Evolutionary conservation across 2,888 invertebrate species (phyloP).

Genomic region (Taphrorychus bicolor): DNA sequence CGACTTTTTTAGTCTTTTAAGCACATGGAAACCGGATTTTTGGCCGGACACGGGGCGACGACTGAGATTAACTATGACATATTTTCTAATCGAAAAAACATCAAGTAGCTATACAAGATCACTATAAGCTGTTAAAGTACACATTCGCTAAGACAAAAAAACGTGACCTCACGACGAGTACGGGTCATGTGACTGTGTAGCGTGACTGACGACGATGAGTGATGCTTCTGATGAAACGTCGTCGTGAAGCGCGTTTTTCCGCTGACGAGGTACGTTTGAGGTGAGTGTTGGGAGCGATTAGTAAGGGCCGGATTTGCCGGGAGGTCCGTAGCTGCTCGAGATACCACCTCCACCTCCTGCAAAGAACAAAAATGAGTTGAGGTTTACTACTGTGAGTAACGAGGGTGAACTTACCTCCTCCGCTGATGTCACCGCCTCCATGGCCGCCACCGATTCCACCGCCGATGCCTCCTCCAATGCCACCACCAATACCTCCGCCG

Average conservation of each 20-base stretch:
- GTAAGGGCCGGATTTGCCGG: slow-evolving; percentile 61
- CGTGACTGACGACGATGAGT: slow-evolving; percentile 23
- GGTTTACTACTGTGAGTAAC: not conserved
- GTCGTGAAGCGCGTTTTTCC: slow-evolving; percentile 13
- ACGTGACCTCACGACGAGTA: slow-evolving; percentile 6
- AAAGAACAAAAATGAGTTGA: not conserved
- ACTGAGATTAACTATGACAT: slow-evolving; percentile 13
- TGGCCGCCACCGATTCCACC: slow-evolving; percentile 50
- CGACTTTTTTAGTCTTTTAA: slow-evolving; percentile 46
- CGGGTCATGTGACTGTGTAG: slow-evolving; percentile 32
- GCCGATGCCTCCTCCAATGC: slow-evolving; percentile 49
- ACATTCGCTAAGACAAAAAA: not conserved
- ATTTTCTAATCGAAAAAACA: slow-evolving; percentile 27
- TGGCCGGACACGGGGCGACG: slow-evolving; percentile 3
- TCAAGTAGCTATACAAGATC: slow-evolving; percentile 26
- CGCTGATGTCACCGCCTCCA: slow-evolving; percentile 45
- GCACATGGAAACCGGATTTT: slow-evolving; percentile 37
- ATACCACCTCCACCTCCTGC: slow-evolving; percentile 52
- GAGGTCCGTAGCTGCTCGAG: slow-evolving; percentile 59
- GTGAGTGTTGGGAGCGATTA: slow-evolving; percentile 45
- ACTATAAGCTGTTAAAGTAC: slow-evolving; percentile 12
- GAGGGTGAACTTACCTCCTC: slow-evolving; percentile 29
- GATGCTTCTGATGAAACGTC: slow-evolving; percentile 18
- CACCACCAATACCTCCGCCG: slow-evolving; percentile 51
- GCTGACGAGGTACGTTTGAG: slow-evolving; percentile 9